Base-by-base conservation (phyloP, 2,888 invertebrate genomes). In the Tachystola acroxantha region DNA sequence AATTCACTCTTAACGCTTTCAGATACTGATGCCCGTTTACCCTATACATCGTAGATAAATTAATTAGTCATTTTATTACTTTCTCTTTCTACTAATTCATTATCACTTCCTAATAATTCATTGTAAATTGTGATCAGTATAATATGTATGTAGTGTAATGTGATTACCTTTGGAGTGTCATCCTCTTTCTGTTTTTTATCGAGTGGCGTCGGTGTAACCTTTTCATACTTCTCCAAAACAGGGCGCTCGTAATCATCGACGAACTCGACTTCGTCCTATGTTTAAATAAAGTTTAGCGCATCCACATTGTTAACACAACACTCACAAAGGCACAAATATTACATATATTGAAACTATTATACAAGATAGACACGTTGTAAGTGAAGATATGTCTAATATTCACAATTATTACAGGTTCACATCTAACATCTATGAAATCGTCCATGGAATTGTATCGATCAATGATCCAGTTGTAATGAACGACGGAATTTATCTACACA, bases 191-290 rank as follows among this genome's bases (percentile, higher is more conserved):
- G 61, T 74, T 78, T 87, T 84, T 88, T 88, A 68, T 77, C 79
- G 32, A 85, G 71, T 55, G 88, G 87, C 61, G 88, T 88, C 34
- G 87, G 87, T 72, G 87, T 75, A 53, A 88, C 69, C 61, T 87
- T 90, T 79, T 92, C 91, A 59, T 91, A 93, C 77, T 90, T 92
- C 75, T 93, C 93, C 64, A 93, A 82, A 34, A 90, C 91, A 1
- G 93, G 91, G 57, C 93, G 88, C 68, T 94, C 94, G 74, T 94
- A 94, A 84, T 94, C 94, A 34, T 92, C 92, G 62, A 85, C 81
- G 64, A 88, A 87, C 62, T 88, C 86, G 68, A 85, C 57, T 65
- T 67, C 66, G 40, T 78, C 86, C 86, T 86, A 85, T 56, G 70
- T 70, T 63, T 53, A 76, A 78, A 74, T 52, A 72, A 43, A 64